Conservation (phyloP, 2,797 vertebrate genomes). For the Cephalopachus bancanus region DNA sequence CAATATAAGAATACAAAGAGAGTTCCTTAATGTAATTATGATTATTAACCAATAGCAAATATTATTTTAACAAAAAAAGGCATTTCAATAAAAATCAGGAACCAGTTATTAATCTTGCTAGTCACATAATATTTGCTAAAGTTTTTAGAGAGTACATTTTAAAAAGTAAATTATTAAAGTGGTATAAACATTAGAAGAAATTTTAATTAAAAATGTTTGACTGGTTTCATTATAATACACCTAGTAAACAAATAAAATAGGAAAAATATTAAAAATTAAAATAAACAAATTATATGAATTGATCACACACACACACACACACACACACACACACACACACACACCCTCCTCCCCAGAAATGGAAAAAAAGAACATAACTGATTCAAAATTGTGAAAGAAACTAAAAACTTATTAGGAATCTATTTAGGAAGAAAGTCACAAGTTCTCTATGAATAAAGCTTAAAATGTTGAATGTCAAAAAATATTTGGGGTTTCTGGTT, state of each 20-base stretch:
- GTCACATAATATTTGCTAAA: background rate
- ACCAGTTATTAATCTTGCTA: background rate
- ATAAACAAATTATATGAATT: too few species aligned
- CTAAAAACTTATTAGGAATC: background rate
- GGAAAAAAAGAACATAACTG: fast-evolving
- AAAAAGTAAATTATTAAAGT: fast-evolving
- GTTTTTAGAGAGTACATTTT: fast-evolving
- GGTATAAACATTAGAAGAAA: fast-evolving
- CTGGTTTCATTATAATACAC: fast-evolving
- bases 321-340: too few species aligned
- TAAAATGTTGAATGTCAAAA: fast-evolving
- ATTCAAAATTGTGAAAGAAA: background rate
- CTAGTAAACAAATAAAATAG: background rate
- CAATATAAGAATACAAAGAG: background rate
- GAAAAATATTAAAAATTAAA: background rate
- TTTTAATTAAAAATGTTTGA: too few species aligned
- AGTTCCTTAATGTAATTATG: background rate
- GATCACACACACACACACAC: fast-evolving
- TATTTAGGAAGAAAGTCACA: background rate
- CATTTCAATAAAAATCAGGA: background rate
- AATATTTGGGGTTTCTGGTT: background rate
- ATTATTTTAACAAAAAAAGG: background rate
- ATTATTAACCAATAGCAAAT: background rate
- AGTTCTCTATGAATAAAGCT: fast-evolving
- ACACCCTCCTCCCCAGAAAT: too few species aligned